These are phyloP conservation scores for Hanleya hanleyi DNA, from an alignment of 2,888 invertebrate species.

Conservation along the genomic window DNA sequence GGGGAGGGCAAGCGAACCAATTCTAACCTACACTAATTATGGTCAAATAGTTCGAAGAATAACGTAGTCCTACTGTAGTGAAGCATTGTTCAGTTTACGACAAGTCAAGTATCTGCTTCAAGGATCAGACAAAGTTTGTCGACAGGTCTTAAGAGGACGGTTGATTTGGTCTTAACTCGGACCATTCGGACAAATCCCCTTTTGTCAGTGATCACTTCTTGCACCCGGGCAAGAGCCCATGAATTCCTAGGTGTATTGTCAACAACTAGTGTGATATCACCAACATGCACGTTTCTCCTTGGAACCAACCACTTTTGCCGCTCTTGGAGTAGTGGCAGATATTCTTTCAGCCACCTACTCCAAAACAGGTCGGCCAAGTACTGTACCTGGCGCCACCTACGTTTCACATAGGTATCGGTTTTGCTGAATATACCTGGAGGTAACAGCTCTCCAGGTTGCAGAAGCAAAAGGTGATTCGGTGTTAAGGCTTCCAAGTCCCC, in stretches of 20 bases:
- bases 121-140: slow-evolving; percentile 15
- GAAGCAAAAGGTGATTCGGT: slow-evolving; percentile 32
- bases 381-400: slow-evolving; percentile 39
- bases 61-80: too few relatives aligned
- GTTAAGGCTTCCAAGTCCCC: slow-evolving; percentile 26
- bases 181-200: slow-evolving; percentile 13
- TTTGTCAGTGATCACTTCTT: slow-evolving; percentile 7
- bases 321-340: slow-evolving; percentile 21
- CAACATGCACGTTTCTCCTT: slow-evolving; percentile 1
- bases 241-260: slow-evolving; percentile 14
- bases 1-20: too few relatives aligned
- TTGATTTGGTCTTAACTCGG: slow-evolving; percentile 2
- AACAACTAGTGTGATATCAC: slow-evolving; percentile 7
- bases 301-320: slow-evolving; percentile 28
- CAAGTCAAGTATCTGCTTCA: too few relatives aligned
- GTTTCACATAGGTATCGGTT: slow-evolving; percentile 22
- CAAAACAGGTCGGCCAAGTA: slow-evolving; percentile 35
- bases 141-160: slow-evolving; percentile 10
- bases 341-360: slow-evolving; percentile 27
- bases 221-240: slow-evolving; percentile 4
- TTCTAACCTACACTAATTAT: too few relatives aligned
- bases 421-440: slow-evolving; percentile 31
- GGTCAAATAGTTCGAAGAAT: too few relatives aligned
- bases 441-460: neutral
- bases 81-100: too few relatives aligned